Evolutionary conservation across 2,113 vertebrate species (phyloP).

Genomic region (Mustela lutreola): DNA sequence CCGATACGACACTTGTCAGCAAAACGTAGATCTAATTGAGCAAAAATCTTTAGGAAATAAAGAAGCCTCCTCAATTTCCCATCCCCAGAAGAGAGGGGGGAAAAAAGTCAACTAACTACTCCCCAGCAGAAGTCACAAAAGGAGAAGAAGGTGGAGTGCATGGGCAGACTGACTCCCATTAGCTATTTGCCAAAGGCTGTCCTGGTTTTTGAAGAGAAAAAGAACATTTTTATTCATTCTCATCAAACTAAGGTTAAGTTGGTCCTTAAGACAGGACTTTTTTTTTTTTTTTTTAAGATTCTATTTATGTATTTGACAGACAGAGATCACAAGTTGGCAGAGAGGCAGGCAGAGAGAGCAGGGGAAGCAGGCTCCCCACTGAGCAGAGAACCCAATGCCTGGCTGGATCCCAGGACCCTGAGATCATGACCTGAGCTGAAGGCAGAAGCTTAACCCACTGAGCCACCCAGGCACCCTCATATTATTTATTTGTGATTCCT

Average conservation of each 20-base stretch:
- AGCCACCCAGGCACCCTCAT: neutral
- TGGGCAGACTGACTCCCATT: neutral
- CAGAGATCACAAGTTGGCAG: too few relatives aligned
- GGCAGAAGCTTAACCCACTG: too few relatives aligned
- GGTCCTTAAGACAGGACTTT: neutral
- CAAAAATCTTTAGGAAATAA: neutral
- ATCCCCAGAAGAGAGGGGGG: neutral
- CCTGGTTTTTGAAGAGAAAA: neutral
- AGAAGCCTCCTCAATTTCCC: neutral
- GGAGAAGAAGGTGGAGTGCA: neutral
- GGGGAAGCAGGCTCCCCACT: too few relatives aligned
- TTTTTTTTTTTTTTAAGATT: neutral
- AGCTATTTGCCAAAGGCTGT: conserved; percentile 25
- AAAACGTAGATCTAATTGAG: conserved; percentile 11
- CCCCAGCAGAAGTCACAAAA: neutral
- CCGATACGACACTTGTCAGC: neutral
- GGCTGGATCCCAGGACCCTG: too few relatives aligned
- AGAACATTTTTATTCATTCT: neutral
- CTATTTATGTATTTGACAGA: too few relatives aligned
- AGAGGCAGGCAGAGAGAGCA: too few relatives aligned
- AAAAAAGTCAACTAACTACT: neutral
- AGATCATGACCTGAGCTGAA: too few relatives aligned
- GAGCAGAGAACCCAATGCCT: too few relatives aligned
- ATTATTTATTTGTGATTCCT: conserved; percentile 31
- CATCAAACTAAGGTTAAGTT: neutral